Base-by-base conservation (phyloP, 2,888 invertebrate genomes). In the Acheta domesticus region DNA sequence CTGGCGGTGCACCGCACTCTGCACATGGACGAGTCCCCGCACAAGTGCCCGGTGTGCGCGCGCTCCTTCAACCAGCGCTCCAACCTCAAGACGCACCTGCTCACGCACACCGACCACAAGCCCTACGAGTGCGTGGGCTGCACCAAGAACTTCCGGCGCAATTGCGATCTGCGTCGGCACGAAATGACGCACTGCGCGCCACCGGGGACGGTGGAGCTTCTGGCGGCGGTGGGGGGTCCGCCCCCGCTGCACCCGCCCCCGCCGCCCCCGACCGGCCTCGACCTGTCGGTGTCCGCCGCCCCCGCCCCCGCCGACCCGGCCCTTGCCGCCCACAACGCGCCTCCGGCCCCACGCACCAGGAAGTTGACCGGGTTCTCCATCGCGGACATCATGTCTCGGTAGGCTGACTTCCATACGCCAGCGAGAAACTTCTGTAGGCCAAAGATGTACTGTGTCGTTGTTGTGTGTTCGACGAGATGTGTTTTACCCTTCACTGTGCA, bases 1-100 rank as follows among this genome's bases (percentile, higher is more conserved):
- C 89, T 99, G 83, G 97, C 98, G 1, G 98, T 98, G 2, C 99
- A 99, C 89, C 95, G 95, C 87, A 96, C 97, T 83, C 88, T 86
- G 81, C 91, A 85, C 88, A 88, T 86, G 88, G 87, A 88, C 82
- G 87, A 87, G 82, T 86, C 87, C 1, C 87, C 88, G 1, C 88
- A 88, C 84, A 87, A 87, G 82, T 88, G 88, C 81, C 86, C 87
- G 49, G 87, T 86, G 11, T 88, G 88, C 83, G 85, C 86, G 36
- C 83, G 87, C 77, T 85, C 85, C 79, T 88, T 88, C 85, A 88
- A 87, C 84, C 88, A 88, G 83, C 83, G 88, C 20, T 85, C 86
- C 81, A 88, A 88, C 83, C 85, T 88, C 50, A 88, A 88, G 84
- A 88, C 88, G 1, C 88, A 88, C 82, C 84, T 87, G 21, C 84